Evolutionary conservation across 2,888 invertebrate genomes (phyloP), one percentile per base, ranked within the genome.

Genomic region (Lithophane semibrunnea): DNA sequence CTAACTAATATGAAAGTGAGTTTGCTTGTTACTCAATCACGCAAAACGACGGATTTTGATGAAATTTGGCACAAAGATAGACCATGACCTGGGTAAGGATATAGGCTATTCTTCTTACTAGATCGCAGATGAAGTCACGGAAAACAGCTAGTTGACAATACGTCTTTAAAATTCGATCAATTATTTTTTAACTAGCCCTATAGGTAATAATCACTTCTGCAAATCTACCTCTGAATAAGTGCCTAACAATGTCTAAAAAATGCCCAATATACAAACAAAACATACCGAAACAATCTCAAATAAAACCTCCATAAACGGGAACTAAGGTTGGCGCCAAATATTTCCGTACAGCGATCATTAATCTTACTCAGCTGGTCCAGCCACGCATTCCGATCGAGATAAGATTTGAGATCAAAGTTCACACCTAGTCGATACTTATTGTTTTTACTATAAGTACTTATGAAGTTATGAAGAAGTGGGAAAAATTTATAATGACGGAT

Each of bases 351-450:
- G 18, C n/a, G 24, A 79, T 75, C 84, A 88, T 89, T 88, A 88
- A 89, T 89, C 88, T 79, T 85, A 56, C 67, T 87, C 87, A 73
- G 63, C 61, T 65, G 60, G 70, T 21, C 47, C 47, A 64, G 37
- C 52, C 73, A 61, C n/a, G 72, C 82, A 85, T 82, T 71, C 73
- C 84, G 88, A 88, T 88, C 89, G 80, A 86, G 91, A 91, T 91
- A 88, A 86, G 76, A 86, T 88, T 68, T 42, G 29, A 85, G 88
- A 88, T 89, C 88, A 84, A 79, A 84, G 85, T 89, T 89, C 88
- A 87, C 90, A 90, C 88, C 88, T 88, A 78, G 83, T 74, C 78
- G 49, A 74, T 84, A 79, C 79, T 86, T 88, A 91, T 91, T 91
- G 91, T 91, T 89, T 91, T 88, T 83, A 67, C 85, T 58, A 18